Evolutionary conservation across 2,888 invertebrate species (phyloP).

Genomic region (Portevinia maculata): DNA sequence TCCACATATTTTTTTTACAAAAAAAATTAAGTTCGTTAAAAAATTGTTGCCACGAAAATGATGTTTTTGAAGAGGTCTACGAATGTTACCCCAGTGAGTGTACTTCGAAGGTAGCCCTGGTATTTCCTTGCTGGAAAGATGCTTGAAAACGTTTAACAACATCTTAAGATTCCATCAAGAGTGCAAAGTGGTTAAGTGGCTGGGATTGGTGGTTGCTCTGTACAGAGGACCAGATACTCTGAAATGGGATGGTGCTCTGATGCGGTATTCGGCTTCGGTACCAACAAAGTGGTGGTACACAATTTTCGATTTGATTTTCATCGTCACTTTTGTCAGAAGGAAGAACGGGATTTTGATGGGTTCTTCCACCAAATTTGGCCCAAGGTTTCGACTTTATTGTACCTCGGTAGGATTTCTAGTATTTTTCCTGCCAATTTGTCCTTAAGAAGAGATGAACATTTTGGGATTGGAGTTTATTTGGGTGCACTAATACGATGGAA

Average conservation of each 20-base stretch:
- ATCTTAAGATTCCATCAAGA: conserved; percentile 73
- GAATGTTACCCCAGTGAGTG: conserved; percentile 41
- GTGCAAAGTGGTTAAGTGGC: conserved; percentile 74
- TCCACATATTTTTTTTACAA: conserved; percentile 27
- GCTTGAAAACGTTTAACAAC: conserved; percentile 70
- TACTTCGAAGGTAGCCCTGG: conserved; percentile 6
- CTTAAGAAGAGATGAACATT: too few species aligned
- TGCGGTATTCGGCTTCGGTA: conserved; percentile 21
- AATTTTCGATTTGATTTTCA: conserved; percentile 67
- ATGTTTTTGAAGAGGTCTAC: conserved; percentile 50
- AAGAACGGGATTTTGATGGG: conserved; percentile 24
- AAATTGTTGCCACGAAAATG: conserved; percentile 57
- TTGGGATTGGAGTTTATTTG: too few species aligned
- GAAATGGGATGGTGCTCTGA: conserved; percentile 44
- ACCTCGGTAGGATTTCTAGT: conserved; percentile 18
- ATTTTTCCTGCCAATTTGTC: conserved; percentile 30
- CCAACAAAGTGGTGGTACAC: conserved; percentile 9
- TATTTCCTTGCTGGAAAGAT: conserved; percentile 40
- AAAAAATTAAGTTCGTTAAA: conserved; percentile 26
- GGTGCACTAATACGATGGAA: too few species aligned
- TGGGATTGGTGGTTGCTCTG: conserved; percentile 63
- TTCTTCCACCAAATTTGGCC: conserved; percentile 9
- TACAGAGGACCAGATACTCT: conserved; percentile 4
- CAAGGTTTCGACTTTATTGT: conserved; percentile 31
- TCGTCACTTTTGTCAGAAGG: conserved; percentile 60